Percentiles rank a stretch among this genome's conserved stretches.
These are phyloP conservation scores for Callocephalon fimbriatum DNA, from an alignment of 2,113 vertebrate species.

Conservation along the genomic window DNA sequence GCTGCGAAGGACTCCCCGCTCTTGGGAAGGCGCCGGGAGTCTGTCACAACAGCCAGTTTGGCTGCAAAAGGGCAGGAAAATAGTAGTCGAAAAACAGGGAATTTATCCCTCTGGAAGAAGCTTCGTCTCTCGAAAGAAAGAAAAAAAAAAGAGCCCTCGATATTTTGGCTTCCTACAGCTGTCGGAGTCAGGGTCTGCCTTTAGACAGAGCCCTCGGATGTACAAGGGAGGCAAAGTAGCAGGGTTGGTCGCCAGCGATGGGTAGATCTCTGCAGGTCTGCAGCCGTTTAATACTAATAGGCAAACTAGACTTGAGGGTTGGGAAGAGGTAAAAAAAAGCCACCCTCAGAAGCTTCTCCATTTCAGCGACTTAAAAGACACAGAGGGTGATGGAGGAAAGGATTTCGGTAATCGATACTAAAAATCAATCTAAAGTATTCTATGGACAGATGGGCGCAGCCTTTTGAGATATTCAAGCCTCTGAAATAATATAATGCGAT, in stretches of 20 bases:
- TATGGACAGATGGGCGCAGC: accelerated
- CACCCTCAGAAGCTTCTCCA: not conserved
- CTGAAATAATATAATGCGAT: not conserved
- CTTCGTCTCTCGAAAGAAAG: not conserved
- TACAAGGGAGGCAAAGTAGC: not conserved
- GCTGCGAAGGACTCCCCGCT: not conserved
- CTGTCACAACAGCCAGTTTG: not conserved
- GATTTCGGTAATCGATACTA: not conserved
- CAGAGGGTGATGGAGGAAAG: not conserved
- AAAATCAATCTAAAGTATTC: not conserved
- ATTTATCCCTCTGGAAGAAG: not conserved
- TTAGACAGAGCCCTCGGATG: not conserved
- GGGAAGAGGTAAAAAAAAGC: accelerated
- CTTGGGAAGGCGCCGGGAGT: not conserved
- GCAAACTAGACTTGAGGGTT: not conserved
- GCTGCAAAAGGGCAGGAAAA: not conserved
- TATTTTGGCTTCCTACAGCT: not conserved
- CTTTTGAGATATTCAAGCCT: not conserved
- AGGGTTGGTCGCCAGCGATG: not conserved
- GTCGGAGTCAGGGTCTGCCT: not conserved
- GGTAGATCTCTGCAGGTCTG: not conserved
- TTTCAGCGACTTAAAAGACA: not conserved
- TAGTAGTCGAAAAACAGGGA: not conserved
- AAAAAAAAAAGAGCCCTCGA: not conserved
- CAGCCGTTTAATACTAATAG: not conserved